Base-by-base conservation (phyloP, 2,888 invertebrate genomes). In the Rhyacophila evoluta region DNA sequence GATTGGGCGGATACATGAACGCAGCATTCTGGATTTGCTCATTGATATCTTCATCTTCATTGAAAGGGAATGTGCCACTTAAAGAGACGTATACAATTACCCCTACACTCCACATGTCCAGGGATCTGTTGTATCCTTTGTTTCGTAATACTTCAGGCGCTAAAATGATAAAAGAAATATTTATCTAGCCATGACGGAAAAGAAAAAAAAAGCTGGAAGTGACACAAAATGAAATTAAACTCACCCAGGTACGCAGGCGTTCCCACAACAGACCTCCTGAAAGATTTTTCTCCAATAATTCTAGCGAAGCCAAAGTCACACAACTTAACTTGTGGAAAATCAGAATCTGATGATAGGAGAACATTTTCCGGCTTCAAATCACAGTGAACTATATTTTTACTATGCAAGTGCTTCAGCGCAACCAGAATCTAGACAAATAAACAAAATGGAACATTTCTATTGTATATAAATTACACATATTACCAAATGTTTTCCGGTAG, bases 101-200 rank as follows among this genome's bases (percentile, higher is more conserved):
- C 33, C 99, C 99, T 72, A 99, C 98, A 85, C 98, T 98, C 99
- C 99, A 99, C 99, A 99, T 99, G 88, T 99, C 99, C 85, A 99
- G 89, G 0, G 98, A 98, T 1, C 99, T 93, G 88, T 99, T 99
- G 90, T 99, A 99, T 36, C 99, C 98, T 87, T 99, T 99, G 89
- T 99, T 98, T 83, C 98, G 93, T 39, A 99, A 91, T 8, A 99
- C 99, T 88, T 99, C 98, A 0, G 99, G 99, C 15, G 99, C 99
- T 95, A 84, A n/a, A 85, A 84, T 81, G 69, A 71, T 12, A 37
- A 73, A 71, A 41, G n/a, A 73, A 41, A 41, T 10, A 41, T 41
- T 12, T 15, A 41, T 41, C 4, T 4, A 41, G 41, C n/a, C n/a
- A n/a, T n/a, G n/a, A n/a, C n/a, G n/a, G n/a, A n/a, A n/a, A n/a